Percentiles rank a stretch among this genome's conserved stretches.
Conservation (phyloP, 2,113 vertebrate genomes). For the Myxocyprinus asiaticus region DNA sequence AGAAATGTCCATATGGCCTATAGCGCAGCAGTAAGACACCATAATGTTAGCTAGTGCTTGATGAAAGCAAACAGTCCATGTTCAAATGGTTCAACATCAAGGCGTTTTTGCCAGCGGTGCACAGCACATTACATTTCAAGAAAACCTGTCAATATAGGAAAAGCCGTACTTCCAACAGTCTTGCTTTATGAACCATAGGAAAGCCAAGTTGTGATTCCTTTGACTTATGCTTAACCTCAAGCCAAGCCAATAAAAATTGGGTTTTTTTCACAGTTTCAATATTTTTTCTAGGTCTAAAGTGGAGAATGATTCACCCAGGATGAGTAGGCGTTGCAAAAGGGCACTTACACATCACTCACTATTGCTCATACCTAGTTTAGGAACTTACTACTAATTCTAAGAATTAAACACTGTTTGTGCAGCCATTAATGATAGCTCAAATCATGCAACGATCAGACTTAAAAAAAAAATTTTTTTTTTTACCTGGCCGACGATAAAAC, state of each 20-base stretch:
- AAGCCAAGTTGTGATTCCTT: constrained; percentile 39
- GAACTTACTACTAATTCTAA: too few relatives aligned
- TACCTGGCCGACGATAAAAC: too few relatives aligned
- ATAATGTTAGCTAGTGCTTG: constrained; percentile 39
- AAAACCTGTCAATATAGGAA: not conserved
- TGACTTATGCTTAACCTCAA: constrained; percentile 31
- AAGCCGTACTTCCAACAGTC: constrained; percentile 35
- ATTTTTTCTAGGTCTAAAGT: constrained; percentile 12
- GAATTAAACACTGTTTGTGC: too few relatives aligned
- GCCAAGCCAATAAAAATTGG: constrained; percentile 29
- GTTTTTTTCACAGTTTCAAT: not conserved
- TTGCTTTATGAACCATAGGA: constrained; percentile 41
- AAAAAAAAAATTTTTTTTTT: too few relatives aligned
- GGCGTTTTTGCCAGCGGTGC: constrained; percentile 39
- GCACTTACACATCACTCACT: not conserved
- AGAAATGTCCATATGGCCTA: constrained; percentile 29
- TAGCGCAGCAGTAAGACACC: constrained; percentile 30
- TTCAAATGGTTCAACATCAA: constrained; percentile 21
- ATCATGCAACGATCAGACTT: too few relatives aligned
- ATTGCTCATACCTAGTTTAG: too few relatives aligned
- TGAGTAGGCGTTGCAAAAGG: constrained; percentile 13
- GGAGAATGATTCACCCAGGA: constrained; percentile 9
- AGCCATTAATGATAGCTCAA: too few relatives aligned
- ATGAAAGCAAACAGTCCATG: constrained; percentile 46
- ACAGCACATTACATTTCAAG: constrained; percentile 38